Conservation (phyloP, 2,888 invertebrate species). For the Cerastis leucographa region DNA sequence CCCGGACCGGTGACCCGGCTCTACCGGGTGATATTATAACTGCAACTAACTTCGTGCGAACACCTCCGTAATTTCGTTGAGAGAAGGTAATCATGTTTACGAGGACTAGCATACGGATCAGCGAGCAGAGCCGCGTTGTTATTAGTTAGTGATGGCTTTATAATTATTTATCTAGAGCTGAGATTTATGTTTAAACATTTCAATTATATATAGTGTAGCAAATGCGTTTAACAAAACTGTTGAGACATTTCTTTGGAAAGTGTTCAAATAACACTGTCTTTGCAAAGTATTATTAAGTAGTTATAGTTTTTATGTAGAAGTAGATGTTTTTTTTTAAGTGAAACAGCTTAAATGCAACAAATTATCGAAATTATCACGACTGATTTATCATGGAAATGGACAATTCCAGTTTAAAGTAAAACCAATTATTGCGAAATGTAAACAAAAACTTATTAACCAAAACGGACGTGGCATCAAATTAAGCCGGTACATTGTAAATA, state of each 20-base stretch:
- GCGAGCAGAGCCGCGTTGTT: background rate
- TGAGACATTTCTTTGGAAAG: background rate
- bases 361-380: background rate
- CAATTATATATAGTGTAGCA: background rate
- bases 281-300: background rate
- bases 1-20: background rate
- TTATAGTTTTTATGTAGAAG: background rate
- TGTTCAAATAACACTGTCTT: background rate
- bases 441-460: conserved; percentile 12
- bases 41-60: conserved; percentile 34
- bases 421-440: background rate
- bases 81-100: conserved; percentile 30
- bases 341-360: background rate
- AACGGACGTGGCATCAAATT: conserved; percentile 21
- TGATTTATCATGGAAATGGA: background rate
- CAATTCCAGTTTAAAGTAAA: background rate
- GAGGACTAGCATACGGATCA: conserved; percentile 16
- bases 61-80: conserved; percentile 26
- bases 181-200: background rate
- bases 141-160: conserved; percentile 10
- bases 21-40: conserved; percentile 36
- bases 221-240: background rate
- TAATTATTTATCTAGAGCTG: background rate
- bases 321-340: background rate
- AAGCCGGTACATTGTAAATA: conserved; percentile 41